A percentile compares a stretch with the other conserved stretches of the same genome.
Conservation (phyloP, 1,140 invertebrate species). For the Drosophila albomicans region DNA sequence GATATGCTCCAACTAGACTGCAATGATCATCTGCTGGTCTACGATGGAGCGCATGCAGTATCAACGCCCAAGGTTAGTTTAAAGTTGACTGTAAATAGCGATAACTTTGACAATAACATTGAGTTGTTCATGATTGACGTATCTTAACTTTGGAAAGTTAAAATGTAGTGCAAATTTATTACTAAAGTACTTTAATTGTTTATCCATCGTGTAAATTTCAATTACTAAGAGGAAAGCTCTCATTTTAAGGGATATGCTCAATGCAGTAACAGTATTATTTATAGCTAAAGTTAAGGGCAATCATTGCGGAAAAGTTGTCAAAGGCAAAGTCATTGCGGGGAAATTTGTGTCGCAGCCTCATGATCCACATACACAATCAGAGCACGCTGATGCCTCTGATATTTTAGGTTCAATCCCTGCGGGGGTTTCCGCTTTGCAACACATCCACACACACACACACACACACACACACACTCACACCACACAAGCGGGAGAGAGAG, state of each 20-base stretch:
- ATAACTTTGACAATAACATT: no score
- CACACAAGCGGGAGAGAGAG: neutral
- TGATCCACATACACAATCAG: conserved; percentile 71
- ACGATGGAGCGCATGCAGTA: conserved; percentile 95
- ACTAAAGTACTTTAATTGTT: no score
- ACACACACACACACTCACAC: conserved; percentile 17
- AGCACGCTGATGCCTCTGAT: conserved; percentile 79
- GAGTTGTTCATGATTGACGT: no score
- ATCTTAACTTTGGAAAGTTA: neutral
- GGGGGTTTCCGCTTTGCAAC: conserved; percentile 60
- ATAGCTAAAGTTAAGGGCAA: conserved; percentile 57
- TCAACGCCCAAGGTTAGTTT: conserved; percentile 92
- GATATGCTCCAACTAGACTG: conserved; percentile 93
- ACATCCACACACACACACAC: conserved; percentile 16
- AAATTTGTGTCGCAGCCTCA: conserved; percentile 53
- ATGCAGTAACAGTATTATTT: conserved; percentile 8
- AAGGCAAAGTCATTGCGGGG: conserved; percentile 34
- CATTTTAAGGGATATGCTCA: neutral
- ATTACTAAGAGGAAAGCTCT: neutral
- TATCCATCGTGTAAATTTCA: neutral
- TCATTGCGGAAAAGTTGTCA: conserved; percentile 46
- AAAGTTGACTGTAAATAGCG: neutral
- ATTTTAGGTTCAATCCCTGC: conserved; percentile 80
- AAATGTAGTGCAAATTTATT: neutral
- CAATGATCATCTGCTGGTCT: conserved; percentile 96